Evolutionary conservation across 2,888 invertebrate species (phyloP), one percentile per base, ranked within the genome.

Genomic region (Stomorhina lunata): DNA sequence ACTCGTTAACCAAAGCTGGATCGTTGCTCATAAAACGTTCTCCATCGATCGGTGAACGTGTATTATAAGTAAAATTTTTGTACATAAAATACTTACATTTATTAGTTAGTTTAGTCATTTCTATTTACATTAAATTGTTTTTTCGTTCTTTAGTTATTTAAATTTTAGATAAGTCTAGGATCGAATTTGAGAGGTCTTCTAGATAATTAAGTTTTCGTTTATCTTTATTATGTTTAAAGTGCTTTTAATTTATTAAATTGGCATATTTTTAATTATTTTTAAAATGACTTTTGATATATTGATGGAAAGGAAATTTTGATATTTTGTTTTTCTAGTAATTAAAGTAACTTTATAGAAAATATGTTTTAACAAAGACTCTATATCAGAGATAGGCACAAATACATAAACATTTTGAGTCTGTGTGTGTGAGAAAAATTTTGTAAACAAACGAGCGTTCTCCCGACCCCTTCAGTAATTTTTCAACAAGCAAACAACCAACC

Each of bases 161-260:
- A 27, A 20, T 66, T 6, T 37, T n/a, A n/a, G n/a, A 40, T 57
- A 57, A 78, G 65, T 53, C 53, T 77, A 76, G 69, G 40, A 71
- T 76, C 12, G 66, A 57, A 71, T 57, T 65, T 55, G 61, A 73
- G 68, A 78, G 77, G 77, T 75, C 43, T n/a, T n/a, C n/a, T 81
- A 69, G 69, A 25, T 69, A 59, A 34, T 80, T 80, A 68, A 72
- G 72, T 59, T 85, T 76, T 87, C 85, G 86, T 86, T 86, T 87
- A 87, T 87, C 86, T 87, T 86, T 84, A 86, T 84, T 84, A 86
- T 86, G 85, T 86, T 87, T 86, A 61, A 78, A 22, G 50, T 83
- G 82, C 75, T 80, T 78, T 81, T 84, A 69, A 88, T 92, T 88
- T 96, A 97, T 10, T 92, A 81, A 95, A 95, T 61, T 80, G 72